Percentiles rank a stretch among this genome's conserved stretches.
Conservation (phyloP, 2,888 invertebrate species). For the Ephialtes manifestator region DNA sequence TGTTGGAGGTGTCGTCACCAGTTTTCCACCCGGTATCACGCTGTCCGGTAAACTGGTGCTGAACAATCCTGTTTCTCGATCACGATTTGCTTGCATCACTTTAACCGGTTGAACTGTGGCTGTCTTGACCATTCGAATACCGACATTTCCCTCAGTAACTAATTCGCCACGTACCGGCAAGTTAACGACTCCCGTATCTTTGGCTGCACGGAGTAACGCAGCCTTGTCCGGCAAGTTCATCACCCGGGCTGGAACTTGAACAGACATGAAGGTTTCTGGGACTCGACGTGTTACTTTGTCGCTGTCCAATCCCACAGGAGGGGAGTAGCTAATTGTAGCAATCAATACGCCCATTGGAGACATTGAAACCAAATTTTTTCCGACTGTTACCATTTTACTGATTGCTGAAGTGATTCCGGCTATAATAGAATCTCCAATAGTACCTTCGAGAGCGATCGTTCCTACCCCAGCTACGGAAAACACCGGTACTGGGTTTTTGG, state of each 20-base stretch:
- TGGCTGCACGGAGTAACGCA: neutral
- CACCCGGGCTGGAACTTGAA: neutral
- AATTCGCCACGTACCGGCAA: neutral
- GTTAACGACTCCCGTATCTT: constrained; percentile 1
- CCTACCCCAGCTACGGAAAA: neutral
- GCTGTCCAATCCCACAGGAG: neutral
- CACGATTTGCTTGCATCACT: neutral
- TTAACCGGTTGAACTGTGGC: neutral
- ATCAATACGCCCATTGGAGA: neutral
- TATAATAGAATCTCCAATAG: neutral
- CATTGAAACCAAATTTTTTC: neutral
- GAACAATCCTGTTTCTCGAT: neutral
- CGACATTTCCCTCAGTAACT: neutral
- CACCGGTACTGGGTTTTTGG: neutral
- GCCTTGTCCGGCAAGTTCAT: constrained; percentile 9
- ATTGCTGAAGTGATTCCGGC: neutral
- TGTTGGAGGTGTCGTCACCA: neutral
- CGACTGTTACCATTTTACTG: neutral
- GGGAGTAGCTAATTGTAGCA: neutral
- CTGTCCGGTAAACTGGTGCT: neutral
- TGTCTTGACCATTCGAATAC: constrained; percentile 8
- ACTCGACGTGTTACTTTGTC: neutral
- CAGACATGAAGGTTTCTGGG: constrained; percentile 6
- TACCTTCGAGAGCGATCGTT: neutral
- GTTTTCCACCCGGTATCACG: neutral